Percentiles rank a stretch among this genome's conserved stretches.
These are phyloP conservation scores for Leucozona laternaria DNA, from an alignment of 2,888 invertebrate species.

Conservation along the genomic window DNA sequence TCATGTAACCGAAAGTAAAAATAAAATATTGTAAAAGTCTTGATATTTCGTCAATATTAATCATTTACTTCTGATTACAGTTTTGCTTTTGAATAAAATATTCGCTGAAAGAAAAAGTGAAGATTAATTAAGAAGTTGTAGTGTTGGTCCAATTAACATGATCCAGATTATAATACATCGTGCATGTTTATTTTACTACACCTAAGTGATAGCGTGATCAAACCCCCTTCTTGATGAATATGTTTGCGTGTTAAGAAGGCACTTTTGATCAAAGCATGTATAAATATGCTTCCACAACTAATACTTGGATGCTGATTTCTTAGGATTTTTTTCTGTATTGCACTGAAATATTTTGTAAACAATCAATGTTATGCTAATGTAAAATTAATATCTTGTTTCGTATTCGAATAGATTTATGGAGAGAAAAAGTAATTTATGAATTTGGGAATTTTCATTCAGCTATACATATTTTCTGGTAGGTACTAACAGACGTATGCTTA, in stretches of 20 bases:
- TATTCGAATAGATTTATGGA: not conserved
- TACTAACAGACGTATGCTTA: no score
- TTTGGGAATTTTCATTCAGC: no score
- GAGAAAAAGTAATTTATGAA: not conserved
- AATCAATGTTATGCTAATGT: not conserved
- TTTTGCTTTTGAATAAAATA: not conserved
- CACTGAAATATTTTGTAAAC: slow-evolving; percentile 1
- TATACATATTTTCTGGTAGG: no score
- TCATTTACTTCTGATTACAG: not conserved
- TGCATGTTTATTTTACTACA: slow-evolving; percentile 42
- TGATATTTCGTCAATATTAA: not conserved
- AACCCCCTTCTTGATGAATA: slow-evolving; percentile 21
- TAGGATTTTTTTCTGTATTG: not conserved
- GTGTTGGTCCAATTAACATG: slow-evolving; percentile 57
- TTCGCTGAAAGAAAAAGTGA: slow-evolving; percentile 52
- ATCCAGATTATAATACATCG: slow-evolving; percentile 50
- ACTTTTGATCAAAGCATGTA: slow-evolving; percentile 11
- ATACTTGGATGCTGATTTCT: not conserved
- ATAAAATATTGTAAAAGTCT: not conserved
- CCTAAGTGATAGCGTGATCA: slow-evolving; percentile 58
- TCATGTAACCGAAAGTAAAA: not conserved
- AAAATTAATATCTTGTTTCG: not conserved
- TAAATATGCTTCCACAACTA: not conserved
- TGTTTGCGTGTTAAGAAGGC: not conserved
- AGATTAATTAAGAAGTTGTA: not conserved